A percentile compares a stretch with the other conserved stretches of the same genome.
Evolutionary conservation across 2,888 invertebrate species (phyloP).

Genomic region (Lepidochrysops patricia): DNA sequence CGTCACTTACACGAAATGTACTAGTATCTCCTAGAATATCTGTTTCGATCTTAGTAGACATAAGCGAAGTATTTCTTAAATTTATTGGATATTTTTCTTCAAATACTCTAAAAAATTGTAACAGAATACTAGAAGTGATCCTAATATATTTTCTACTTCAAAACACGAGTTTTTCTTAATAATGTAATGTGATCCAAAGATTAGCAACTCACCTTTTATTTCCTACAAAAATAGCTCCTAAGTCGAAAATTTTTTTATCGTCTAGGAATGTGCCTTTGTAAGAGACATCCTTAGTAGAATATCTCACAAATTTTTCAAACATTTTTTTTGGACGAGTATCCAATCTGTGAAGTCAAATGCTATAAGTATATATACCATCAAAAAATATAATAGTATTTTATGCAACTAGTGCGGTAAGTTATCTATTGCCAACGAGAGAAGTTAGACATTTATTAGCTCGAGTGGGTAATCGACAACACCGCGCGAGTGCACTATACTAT

Average conservation of each 20-base stretch:
- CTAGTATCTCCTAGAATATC: slow-evolving; percentile 54
- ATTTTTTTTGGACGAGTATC: slow-evolving; percentile 66
- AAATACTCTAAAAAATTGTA: slow-evolving; percentile 50
- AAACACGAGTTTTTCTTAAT: too few species aligned
- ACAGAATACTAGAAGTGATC: too few species aligned
- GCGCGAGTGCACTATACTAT: too few species aligned
- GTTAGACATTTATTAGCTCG: too few species aligned
- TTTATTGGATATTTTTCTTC: slow-evolving; percentile 62
- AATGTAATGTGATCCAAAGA: neutral
- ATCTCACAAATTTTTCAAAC: slow-evolving; percentile 57
- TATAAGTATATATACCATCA: too few species aligned
- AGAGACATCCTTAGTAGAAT: slow-evolving; percentile 48
- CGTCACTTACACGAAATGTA: slow-evolving; percentile 62
- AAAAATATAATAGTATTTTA: too few species aligned
- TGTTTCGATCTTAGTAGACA: slow-evolving; percentile 61
- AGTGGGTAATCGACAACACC: too few species aligned
- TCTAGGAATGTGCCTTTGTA: slow-evolving; percentile 61
- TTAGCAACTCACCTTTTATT: slow-evolving; percentile 34
- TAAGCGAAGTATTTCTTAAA: slow-evolving; percentile 69
- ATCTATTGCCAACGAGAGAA: too few species aligned
- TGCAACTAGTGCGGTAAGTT: too few species aligned
- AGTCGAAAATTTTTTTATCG: slow-evolving; percentile 57
- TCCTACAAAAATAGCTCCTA: slow-evolving; percentile 63
- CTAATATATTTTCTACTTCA: too few species aligned
- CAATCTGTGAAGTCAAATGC: slow-evolving; percentile 37